These are phyloP conservation scores for Amblyteles armatorius DNA, from an alignment of 2,888 invertebrate genomes.

Conservation along the genomic window DNA sequence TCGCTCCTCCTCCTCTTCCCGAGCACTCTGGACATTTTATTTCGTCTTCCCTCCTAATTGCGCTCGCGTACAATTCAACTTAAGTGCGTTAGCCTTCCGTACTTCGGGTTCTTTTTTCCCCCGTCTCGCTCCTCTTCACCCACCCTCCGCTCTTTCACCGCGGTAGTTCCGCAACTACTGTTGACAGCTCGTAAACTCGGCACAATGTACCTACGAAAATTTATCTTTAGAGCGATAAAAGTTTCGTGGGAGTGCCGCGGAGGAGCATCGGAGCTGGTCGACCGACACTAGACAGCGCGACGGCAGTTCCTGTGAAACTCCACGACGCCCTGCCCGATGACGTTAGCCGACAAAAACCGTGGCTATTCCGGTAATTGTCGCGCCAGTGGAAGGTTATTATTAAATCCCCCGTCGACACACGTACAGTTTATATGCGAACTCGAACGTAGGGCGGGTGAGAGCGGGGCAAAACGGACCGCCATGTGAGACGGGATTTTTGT, in stretches of 20 bases:
- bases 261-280: neutral
- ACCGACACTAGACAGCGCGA: neutral
- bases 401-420: neutral
- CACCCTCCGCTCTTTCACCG: neutral
- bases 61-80: constrained; percentile 30
- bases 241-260: constrained; percentile 15
- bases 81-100: constrained; percentile 51
- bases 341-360: constrained; percentile 20
- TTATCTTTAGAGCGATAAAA: constrained; percentile 45
- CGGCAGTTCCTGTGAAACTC: neutral
- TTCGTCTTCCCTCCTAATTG: constrained; percentile 38
- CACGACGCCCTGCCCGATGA: constrained; percentile 9
- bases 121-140: neutral
- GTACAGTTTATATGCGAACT: neutral
- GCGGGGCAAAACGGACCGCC: no score
- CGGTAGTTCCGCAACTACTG: constrained; percentile 31
- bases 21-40: constrained; percentile 40
- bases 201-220: constrained; percentile 30
- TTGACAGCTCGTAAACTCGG: constrained; percentile 41
- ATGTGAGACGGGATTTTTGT: no score
- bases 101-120: constrained; percentile 13
- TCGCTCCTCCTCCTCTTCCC: neutral
- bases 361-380: constrained; percentile 36
- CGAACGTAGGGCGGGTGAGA: neutral
- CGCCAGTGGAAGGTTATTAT: constrained; percentile 20